Evolutionary conservation across 2,113 vertebrate genomes (phyloP).

Genomic region (Gallinago media): DNA sequence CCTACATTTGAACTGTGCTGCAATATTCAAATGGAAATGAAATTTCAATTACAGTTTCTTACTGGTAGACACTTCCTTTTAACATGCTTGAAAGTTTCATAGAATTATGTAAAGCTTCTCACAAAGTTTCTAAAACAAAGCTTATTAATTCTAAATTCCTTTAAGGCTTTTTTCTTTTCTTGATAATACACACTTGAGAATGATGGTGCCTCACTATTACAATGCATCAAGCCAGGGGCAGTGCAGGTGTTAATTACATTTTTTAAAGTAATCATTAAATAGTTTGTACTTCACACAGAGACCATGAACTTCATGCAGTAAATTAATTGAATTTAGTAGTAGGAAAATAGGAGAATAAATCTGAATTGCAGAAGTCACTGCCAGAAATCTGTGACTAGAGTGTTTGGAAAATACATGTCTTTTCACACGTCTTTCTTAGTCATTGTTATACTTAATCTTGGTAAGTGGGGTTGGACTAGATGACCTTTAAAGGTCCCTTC

Average conservation of each 20-base stretch:
- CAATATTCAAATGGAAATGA: background rate
- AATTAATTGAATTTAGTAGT: background rate
- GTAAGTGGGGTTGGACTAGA: background rate
- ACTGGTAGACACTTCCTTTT: background rate
- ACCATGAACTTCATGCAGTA: background rate
- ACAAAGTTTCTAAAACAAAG: background rate
- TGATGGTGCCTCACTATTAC: background rate
- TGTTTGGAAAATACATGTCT: background rate
- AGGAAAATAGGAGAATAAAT: background rate
- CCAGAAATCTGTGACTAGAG: background rate
- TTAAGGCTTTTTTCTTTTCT: background rate
- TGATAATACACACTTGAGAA: background rate
- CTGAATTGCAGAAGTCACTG: background rate
- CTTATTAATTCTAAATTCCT: conserved; percentile 4
- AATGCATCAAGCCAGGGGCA: background rate
- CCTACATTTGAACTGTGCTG: background rate
- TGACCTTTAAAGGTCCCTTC: background rate
- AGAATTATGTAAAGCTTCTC: background rate
- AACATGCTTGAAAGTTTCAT: background rate
- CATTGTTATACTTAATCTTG: background rate
- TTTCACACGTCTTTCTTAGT: background rate
- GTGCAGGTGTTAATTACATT: conserved; percentile 30
- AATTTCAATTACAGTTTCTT: background rate
- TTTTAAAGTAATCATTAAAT: conserved; percentile 11
- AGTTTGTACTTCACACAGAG: background rate